phyloP scores from a whole-genome alignment of 2,113 vertebrate species.

The Haemorhous mexicanus region DNA sequence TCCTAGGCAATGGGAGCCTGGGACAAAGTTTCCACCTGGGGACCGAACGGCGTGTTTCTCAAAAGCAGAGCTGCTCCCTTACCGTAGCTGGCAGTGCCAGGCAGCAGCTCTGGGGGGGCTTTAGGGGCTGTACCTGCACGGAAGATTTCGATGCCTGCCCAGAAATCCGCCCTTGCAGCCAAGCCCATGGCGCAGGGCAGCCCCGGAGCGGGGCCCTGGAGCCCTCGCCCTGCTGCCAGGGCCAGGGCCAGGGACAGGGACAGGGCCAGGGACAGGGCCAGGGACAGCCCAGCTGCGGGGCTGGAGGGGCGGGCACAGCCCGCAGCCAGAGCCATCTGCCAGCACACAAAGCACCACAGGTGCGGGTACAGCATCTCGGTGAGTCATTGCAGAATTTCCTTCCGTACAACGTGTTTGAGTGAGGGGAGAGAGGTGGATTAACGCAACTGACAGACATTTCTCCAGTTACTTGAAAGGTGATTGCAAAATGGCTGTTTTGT shows the following conservation, averaged over 20 bases:
- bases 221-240: constrained; percentile 4
- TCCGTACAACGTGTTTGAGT: neutral
- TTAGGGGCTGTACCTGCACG: neutral
- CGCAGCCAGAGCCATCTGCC: neutral
- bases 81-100: rapidly evolving
- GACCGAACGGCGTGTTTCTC: neutral
- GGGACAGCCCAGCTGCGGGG: too few relatives aligned
- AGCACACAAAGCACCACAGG: neutral
- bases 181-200: rapidly evolving
- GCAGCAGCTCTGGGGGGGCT: neutral
- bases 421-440: constrained; percentile 36
- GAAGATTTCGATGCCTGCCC: neutral
- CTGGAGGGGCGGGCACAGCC: neutral
- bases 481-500: constrained; percentile 1
- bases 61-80: neutral
- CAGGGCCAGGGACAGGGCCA: neutral
- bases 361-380: neutral
- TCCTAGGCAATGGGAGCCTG: neutral
- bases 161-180: neutral
- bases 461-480: constrained; percentile 31
- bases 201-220: neutral
- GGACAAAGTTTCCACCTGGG: neutral
- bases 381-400: constrained; percentile 54
- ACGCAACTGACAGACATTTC: constrained; percentile 41
- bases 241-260: neutral